Base-by-base conservation (phyloP, 2,888 invertebrate species). In the Drosophila subquinaria region DNA sequence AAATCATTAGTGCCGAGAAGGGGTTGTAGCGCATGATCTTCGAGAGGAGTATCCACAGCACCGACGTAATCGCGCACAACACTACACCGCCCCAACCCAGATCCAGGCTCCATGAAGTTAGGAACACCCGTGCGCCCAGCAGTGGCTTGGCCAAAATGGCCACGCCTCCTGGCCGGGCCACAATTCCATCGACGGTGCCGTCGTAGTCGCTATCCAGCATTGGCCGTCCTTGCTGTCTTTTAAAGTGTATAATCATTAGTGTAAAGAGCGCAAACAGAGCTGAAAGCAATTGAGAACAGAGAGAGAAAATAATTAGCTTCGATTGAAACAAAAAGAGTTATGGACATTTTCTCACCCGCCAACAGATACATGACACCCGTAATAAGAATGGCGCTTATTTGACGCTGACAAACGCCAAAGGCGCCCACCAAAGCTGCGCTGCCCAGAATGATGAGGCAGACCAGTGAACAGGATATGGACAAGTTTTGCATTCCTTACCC, bases 291-390 rank as follows among this genome's bases (percentile, higher is more conserved):
- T 1, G 11, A 17, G 3, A 45, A 42, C 35, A 2, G 5, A 27
- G 27, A 33, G 1, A 11, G 13, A 11, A 2, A n/a, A 27, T 15
- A 13, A 2, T 38, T 15, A 11, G 4, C 10, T 33, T 3, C 2
- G 4, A 20, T 42, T 10, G 8, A 13, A 17, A 17, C 40, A 13
- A 33, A 17, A 9, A 10, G 4, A 30, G n/a, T 36, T 45, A 8
- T 17, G 20, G 11, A n/a, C 42, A 30, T 8, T 23, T 8, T 88
- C 94, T 93, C 92, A 97, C 98, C 98, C 92, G 98, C 98, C 91
- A 98, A 93, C 64, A 98, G 94, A 93, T 98, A 98, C 96, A 98
- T 97, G 59, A 98, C 98, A 13, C 98, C 98, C 0, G 98, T 98
- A 45, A 98, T 96, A 64, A 98, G 95, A 38, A 98, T 97, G 2